phyloP scores from a whole-genome alignment of 2,888 invertebrate species.

The Drosophila flavopinicola region DNA sequence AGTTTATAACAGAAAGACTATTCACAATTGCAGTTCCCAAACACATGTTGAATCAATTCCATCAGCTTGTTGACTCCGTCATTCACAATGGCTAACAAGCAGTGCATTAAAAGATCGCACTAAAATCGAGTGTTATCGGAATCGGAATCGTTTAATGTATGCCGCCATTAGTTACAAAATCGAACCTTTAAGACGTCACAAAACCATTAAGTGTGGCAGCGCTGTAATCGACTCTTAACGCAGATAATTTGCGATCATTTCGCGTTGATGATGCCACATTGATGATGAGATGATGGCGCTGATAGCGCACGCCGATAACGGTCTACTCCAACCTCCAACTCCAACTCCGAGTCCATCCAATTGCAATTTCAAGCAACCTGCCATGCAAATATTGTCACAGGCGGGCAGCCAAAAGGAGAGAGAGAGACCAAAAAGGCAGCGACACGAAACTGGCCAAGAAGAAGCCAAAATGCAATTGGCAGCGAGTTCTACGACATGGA shows the following conservation, averaged over 20 bases:
- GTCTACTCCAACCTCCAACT: slow-evolving; percentile 21
- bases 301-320: slow-evolving; percentile 68
- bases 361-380: no score
- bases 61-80: slow-evolving; percentile 8
- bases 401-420: not conserved
- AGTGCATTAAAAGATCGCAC: slow-evolving; percentile 22
- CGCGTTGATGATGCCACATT: slow-evolving; percentile 77
- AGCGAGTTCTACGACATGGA: slow-evolving; percentile 25
- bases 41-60: not conserved
- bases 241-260: slow-evolving; percentile 79
- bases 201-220: slow-evolving; percentile 60
- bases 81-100: slow-evolving; percentile 18
- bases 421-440: slow-evolving; percentile 6
- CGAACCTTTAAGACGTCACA: slow-evolving; percentile 73
- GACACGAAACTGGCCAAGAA: slow-evolving; percentile 50
- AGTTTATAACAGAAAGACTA: no score
- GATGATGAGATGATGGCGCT: slow-evolving; percentile 78
- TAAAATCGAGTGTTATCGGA: slow-evolving; percentile 46
- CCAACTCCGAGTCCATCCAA: not conserved
- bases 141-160: slow-evolving; percentile 58
- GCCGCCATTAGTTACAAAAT: slow-evolving; percentile 70
- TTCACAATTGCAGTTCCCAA: no score
- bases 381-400: slow-evolving; percentile 71
- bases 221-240: slow-evolving; percentile 53
- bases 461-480: slow-evolving; percentile 60